Evolutionary conservation across 2,113 vertebrate genomes (phyloP), one percentile per base, ranked within the genome.

Genomic region (Phyllopteryx taeniolatus): DNA sequence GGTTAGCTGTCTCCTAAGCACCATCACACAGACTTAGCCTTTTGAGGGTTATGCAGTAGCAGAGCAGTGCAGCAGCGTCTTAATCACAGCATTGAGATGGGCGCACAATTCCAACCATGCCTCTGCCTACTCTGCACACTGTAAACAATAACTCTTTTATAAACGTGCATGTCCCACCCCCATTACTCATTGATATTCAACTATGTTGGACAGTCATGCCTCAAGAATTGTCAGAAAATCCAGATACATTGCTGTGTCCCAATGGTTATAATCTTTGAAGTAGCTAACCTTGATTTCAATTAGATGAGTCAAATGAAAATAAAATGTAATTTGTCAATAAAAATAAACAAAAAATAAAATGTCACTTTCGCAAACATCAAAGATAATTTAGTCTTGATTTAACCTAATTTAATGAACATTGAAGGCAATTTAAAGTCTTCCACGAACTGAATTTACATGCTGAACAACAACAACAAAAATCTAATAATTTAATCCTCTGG

Each of bases 161-260:
- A 88, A 88, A 90, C 65, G 86, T 75, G 80, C 63, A 80, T 88
- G 81, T 83, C 82, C 83, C 86, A 87, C 31, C 19, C 85, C 88
- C 89, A 90, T 85, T 91, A 91, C 90, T 91, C 91, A 92, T 92
- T 93, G 85, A 89, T 92, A 94, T 93, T 92, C 93, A 92, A 92
- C 87, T 91, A 93, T 93, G 92, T 85, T 78, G 79, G 77, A 81
- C 83, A 85, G 89, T 90, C 88, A 85, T 88, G 83, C 66, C 54
- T 69, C 60, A 70, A 79, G 70, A 87, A 84, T 86, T 89, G 78
- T 75, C 67, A 81, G 81, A 63, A 78, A 76, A 83, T 67, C 71
- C 43, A 79, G 73, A 80, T 85, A 81, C 81, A 56, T 82, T 79
- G 66, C 54, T 42, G 35, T 71, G 64, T 75, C 33, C 27, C 53